These are phyloP conservation scores for Hydra vulgaris DNA, from an alignment of 30 jellyfish, hydroid and myxozoan species.

Conservation along the genomic window DNA sequence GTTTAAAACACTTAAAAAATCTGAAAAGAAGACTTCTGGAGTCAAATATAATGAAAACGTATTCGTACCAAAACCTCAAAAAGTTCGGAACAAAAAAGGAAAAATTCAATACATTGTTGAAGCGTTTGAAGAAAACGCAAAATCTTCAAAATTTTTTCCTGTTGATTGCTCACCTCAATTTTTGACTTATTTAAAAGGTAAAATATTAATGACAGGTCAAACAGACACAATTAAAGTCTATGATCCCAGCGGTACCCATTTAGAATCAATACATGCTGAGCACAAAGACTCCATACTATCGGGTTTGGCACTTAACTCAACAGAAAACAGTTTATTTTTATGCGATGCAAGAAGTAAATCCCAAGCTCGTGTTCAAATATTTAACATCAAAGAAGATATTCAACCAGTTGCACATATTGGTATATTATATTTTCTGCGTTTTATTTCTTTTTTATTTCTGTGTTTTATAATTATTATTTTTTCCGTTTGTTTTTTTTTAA, in stretches of 20 bases:
- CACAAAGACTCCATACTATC: conserved; percentile 10
- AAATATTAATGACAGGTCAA: conserved; percentile 13
- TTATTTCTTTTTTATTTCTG: neutral
- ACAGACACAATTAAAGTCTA: conserved; percentile 20
- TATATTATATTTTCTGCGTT: neutral
- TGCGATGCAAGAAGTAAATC: conserved; percentile 27
- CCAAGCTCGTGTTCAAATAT: conserved; percentile 26
- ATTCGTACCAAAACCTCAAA: neutral
- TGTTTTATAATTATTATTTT: neutral
- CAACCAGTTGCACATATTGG: conserved; percentile 20
- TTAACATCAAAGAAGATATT: conserved; percentile 15
- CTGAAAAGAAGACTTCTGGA: neutral
- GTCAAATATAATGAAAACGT: neutral
- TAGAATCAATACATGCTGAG: conserved; percentile 20
- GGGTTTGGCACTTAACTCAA: conserved; percentile 20
- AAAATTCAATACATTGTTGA: neutral
- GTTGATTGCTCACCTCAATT: conserved; percentile 21
- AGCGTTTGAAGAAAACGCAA: conserved; percentile 21
- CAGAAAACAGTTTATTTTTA: conserved; percentile 18
- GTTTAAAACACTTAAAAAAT: neutral
- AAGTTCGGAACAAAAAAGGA: neutral
- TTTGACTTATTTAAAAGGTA: conserved; percentile 1
- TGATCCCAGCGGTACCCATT: conserved; percentile 8
- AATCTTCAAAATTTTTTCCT: conserved; percentile 4
- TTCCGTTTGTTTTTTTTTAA: neutral